A percentile compares a stretch with the other conserved stretches of the same genome.
phyloP scores from a whole-genome alignment of 2,888 invertebrate genomes.

The Chloroclysta siterata region DNA sequence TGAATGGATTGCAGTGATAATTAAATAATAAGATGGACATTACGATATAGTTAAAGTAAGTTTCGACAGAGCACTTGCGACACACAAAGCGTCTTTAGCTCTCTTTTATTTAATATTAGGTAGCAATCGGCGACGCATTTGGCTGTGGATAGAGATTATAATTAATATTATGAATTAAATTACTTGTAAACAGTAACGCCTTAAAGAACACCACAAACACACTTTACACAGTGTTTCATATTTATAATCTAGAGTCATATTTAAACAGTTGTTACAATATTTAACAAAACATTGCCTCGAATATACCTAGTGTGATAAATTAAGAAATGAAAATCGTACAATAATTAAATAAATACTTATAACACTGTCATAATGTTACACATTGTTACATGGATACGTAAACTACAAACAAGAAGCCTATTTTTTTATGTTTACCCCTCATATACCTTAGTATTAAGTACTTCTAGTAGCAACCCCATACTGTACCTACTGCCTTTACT shows the following conservation, averaged over 20 bases:
- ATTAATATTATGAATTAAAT: conserved; percentile 50
- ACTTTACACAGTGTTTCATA: conserved; percentile 52
- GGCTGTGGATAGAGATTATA: conserved; percentile 66
- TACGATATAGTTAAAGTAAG: conserved; percentile 74
- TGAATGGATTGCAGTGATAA: conserved; percentile 60
- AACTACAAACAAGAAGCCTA: conserved; percentile 69
- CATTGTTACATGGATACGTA: conserved; percentile 76
- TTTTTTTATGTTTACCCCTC: conserved; percentile 75
- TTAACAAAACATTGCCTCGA: conserved; percentile 63
- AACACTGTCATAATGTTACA: conserved; percentile 79
- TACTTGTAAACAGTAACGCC: conserved; percentile 58
- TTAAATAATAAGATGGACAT: conserved; percentile 75
- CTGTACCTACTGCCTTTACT: conserved; percentile 40
- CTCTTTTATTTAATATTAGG: conserved; percentile 47
- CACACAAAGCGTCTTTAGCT: conserved; percentile 72
- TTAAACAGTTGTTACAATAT: conserved; percentile 61
- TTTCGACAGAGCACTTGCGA: conserved; percentile 79
- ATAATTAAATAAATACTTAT: conserved; percentile 69
- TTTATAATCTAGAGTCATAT: conserved; percentile 59
- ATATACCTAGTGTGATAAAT: conserved; percentile 69
- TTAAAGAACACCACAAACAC: conserved; percentile 58
- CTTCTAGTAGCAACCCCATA: conserved; percentile 44
- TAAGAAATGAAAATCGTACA: conserved; percentile 80
- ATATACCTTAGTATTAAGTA: conserved; percentile 60
- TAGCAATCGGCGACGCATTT: conserved; percentile 59